Conservation (phyloP, 2,113 vertebrate species). For the Notarius quadriscutis region DNA sequence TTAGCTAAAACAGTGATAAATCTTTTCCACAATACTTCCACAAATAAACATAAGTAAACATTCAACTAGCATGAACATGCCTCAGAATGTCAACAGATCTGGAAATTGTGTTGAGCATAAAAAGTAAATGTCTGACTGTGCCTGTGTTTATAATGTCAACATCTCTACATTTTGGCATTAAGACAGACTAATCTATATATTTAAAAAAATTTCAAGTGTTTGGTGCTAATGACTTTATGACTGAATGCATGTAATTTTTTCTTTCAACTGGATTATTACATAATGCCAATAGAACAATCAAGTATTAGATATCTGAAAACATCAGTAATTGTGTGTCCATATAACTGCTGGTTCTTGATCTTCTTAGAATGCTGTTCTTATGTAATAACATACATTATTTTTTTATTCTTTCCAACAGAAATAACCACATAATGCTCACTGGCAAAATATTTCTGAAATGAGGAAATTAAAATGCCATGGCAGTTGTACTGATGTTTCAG, state of each 20-base stretch:
- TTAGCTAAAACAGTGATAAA: constrained; percentile 61
- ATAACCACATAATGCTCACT: background rate
- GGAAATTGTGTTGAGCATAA: background rate
- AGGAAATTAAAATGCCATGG: background rate
- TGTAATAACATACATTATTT: background rate
- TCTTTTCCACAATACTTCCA: constrained; percentile 65
- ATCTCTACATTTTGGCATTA: background rate
- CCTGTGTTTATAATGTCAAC: background rate
- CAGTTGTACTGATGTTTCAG: background rate
- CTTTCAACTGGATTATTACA: background rate
- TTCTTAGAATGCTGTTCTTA: background rate
- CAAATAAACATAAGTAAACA: constrained; percentile 71
- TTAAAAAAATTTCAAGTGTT: no score
- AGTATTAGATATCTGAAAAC: background rate
- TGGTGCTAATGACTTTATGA: background rate
- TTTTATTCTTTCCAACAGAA: background rate
- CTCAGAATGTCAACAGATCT: background rate
- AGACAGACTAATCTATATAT: no score
- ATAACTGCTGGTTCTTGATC: background rate
- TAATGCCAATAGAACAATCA: background rate
- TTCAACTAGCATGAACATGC: constrained; percentile 57
- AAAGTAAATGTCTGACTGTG: background rate
- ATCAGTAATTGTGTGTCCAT: background rate
- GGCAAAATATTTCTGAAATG: background rate
- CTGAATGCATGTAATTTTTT: background rate